Conservation (phyloP, 2,888 invertebrate genomes). For the Cybosia mesomella region DNA sequence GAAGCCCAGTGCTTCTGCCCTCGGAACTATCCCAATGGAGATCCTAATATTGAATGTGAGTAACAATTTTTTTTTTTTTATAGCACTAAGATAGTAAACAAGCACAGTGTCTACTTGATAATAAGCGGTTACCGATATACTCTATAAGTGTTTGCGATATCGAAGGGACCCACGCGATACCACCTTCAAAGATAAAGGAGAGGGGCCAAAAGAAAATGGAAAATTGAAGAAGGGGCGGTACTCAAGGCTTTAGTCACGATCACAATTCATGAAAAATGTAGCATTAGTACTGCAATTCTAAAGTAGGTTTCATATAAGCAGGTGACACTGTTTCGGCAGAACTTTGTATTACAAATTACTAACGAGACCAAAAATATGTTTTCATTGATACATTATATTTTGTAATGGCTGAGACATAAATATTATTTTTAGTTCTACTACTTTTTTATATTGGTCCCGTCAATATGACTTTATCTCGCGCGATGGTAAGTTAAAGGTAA, state of each 20-base stretch:
- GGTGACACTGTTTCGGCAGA: neutral
- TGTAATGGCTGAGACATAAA: too few relatives aligned
- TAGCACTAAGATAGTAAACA: neutral
- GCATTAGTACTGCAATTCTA: neutral
- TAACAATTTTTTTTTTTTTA: neutral
- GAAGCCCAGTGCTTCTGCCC: slow-evolving; percentile 95
- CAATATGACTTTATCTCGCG: too few relatives aligned
- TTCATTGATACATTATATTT: too few relatives aligned
- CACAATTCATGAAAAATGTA: too few relatives aligned
- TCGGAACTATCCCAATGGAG: slow-evolving; percentile 92
- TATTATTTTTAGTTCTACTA: too few relatives aligned
- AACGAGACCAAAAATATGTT: neutral
- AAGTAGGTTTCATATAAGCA: neutral
- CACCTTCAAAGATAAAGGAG: too few relatives aligned
- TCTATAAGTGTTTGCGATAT: neutral
- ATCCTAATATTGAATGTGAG: slow-evolving; percentile 95
- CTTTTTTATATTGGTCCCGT: too few relatives aligned
- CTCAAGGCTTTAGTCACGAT: too few relatives aligned
- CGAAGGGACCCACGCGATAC: neutral
- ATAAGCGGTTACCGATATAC: too few relatives aligned
- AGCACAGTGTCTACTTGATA: neutral
- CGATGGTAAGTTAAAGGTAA: too few relatives aligned
- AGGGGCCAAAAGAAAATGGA: too few relatives aligned
- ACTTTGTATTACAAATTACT: neutral
- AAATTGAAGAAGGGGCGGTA: too few relatives aligned